Evolutionary conservation across 92 coral and sea anemone genomes (phyloP), one percentile per base, ranked within the genome.

Genomic region (Palythoa grandis): DNA sequence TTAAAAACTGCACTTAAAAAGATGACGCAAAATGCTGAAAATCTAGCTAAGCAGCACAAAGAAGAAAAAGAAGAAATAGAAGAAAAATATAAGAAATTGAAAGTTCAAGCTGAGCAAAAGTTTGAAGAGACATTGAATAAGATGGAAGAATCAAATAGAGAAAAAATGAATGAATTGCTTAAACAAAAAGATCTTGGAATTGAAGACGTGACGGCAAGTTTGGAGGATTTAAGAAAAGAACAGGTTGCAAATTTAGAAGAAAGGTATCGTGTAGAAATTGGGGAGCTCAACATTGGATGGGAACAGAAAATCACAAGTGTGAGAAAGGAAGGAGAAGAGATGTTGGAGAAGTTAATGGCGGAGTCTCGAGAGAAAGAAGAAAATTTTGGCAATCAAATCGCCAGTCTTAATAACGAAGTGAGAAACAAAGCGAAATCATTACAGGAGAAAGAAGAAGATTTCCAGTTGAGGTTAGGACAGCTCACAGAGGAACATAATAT

Each of bases 321-420:
- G 50, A 92, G 98, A 84, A 97, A 93, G 75, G 99, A 94, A 54
- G 92, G 93, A 13, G 98, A 95, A 63, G 95, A 92, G 17, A 79
- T 86, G 79, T 85, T 92, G 94, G 99, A 97, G 77, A 91, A 91
- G 39, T 52, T 97, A 25, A 86, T 94, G 20, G 76, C 83, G 52
- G 99, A 97, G 72, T 93, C 95, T 5, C 89, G 93, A 24, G 99
- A 97, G 56, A 97, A 95, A 79, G 99, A 97, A 76, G 99, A 97
- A 47, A 83, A 56, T 52, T 82, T 97, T 43, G 69, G 78, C 47
- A 76, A 90, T 38, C 95, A 95, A 89, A 90, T 91, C 50, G 84
- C 74, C 19, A 90, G 92, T 85, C 91, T 97, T 67, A 94, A 91
- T 74, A 92, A 78, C 53, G 95, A 91, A 70, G 84, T 93, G 17